These are phyloP conservation scores for Odontothrips loti DNA, from an alignment of 2,888 invertebrate species.

Conservation along the genomic window DNA sequence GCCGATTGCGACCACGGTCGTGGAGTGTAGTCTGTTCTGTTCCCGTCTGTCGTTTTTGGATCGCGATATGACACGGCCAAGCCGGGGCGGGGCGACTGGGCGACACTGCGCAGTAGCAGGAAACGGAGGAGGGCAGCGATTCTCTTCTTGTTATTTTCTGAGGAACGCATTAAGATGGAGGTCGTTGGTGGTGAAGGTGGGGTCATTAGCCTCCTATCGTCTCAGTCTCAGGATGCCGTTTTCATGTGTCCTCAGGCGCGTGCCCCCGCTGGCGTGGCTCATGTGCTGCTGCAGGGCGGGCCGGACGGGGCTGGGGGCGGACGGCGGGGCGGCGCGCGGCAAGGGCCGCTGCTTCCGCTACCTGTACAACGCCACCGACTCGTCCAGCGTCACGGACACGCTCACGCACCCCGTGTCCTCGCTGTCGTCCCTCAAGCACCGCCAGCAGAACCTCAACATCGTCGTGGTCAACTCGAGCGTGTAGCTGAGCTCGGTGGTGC, in stretches of 20 bases:
- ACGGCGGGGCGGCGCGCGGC: background rate
- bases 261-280: slow-evolving; percentile 33
- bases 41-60: too few species aligned
- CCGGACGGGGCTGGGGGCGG: background rate
- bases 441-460: slow-evolving; percentile 19
- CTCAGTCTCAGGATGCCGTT: too few species aligned
- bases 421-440: slow-evolving; percentile 2
- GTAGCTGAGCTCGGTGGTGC: background rate
- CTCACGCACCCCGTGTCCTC: slow-evolving; percentile 14
- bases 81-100: too few species aligned
- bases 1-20: too few species aligned
- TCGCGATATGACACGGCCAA: too few species aligned
- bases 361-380: slow-evolving; percentile 15
- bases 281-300: slow-evolving; percentile 4
- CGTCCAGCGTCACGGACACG: slow-evolving; percentile 18
- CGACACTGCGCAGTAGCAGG: too few species aligned
- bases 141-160: too few species aligned
- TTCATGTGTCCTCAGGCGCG: slow-evolving; percentile 17
- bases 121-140: too few species aligned
- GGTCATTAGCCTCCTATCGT: too few species aligned
- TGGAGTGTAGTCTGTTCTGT: too few species aligned
- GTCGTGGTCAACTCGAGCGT: background rate
- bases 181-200: too few species aligned
- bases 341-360: slow-evolving; percentile 6
- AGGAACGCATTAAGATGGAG: too few species aligned